Percentiles rank a stretch among this genome's conserved stretches.
phyloP scores from a whole-genome alignment of 2,797 vertebrate genomes.

The Myotis daubentonii region DNA sequence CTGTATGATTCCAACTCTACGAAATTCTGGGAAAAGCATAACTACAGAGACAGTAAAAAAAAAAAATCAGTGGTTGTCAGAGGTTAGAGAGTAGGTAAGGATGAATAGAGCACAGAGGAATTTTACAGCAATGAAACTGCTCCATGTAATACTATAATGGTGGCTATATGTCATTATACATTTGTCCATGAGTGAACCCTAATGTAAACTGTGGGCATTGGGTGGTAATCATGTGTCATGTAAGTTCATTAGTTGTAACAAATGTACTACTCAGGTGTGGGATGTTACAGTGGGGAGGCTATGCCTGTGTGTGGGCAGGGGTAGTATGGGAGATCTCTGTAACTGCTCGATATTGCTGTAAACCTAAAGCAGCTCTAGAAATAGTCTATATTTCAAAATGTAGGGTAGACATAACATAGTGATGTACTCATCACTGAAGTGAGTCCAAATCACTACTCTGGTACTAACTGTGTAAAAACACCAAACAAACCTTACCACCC shows the following conservation, averaged over 20 bases:
- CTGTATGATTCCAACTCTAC: not conserved
- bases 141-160: not conserved
- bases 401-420: not conserved
- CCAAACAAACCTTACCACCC: not conserved
- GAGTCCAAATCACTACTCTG: not conserved
- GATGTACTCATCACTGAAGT: not conserved
- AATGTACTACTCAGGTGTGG: not conserved
- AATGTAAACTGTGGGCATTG: not conserved
- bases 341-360: not conserved
- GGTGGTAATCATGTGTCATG: not conserved
- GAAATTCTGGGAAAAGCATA: not conserved
- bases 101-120: not conserved
- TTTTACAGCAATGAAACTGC: not conserved
- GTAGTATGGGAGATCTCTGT: not conserved
- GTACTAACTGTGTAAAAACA: not conserved
- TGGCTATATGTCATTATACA: not conserved
- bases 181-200: not conserved
- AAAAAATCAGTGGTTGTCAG: not conserved
- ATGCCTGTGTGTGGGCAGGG: not conserved
- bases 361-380: not conserved
- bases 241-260: not conserved
- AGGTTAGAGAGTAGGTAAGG: not conserved
- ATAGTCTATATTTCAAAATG: not conserved
- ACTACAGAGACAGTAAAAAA: not conserved
- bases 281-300: not conserved